phyloP scores from a whole-genome alignment of 2,113 vertebrate species.

The Lanius collurio region DNA sequence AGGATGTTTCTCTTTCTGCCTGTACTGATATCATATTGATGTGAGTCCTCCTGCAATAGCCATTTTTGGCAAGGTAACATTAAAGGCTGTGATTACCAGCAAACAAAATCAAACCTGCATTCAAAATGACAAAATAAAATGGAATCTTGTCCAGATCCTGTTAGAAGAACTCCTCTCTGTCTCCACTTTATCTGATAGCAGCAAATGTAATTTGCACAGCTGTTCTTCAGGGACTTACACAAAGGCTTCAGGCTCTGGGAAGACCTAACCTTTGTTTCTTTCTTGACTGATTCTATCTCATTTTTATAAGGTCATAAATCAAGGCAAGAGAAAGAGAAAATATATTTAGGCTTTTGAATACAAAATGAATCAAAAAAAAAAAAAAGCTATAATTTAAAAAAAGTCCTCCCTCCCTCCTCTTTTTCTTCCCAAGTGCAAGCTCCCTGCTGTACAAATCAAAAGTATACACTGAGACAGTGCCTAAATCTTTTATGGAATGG shows the following conservation, averaged over 20 bases:
- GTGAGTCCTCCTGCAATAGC: background rate
- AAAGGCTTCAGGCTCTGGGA: constrained; percentile 55
- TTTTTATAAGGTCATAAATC: constrained; percentile 52
- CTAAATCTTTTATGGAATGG: constrained; percentile 41
- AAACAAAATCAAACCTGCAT: constrained; percentile 60
- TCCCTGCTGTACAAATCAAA: constrained; percentile 43
- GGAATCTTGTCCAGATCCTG: constrained; percentile 53
- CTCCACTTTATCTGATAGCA: constrained; percentile 45
- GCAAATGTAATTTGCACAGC: constrained; percentile 70
- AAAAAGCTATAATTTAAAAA: constrained; percentile 31
- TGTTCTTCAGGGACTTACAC: constrained; percentile 55
- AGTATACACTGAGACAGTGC: background rate
- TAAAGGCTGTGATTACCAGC: constrained; percentile 23
- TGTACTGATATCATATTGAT: constrained; percentile 2
- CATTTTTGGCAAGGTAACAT: constrained; percentile 54
- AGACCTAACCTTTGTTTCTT: constrained; percentile 53
- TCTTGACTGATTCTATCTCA: constrained; percentile 37
- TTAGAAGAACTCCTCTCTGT: constrained; percentile 34
- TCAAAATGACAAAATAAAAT: constrained; percentile 55
- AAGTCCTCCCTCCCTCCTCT: background rate
- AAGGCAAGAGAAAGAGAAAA: constrained; percentile 18
- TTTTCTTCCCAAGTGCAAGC: background rate
- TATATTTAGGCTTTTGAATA: constrained; percentile 55
- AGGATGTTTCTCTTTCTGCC: constrained; percentile 59
- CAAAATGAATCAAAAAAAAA: background rate